These are phyloP conservation scores for Delichon dasypus DNA, from an alignment of 2,797 vertebrate genomes.

Conservation along the genomic window DNA sequence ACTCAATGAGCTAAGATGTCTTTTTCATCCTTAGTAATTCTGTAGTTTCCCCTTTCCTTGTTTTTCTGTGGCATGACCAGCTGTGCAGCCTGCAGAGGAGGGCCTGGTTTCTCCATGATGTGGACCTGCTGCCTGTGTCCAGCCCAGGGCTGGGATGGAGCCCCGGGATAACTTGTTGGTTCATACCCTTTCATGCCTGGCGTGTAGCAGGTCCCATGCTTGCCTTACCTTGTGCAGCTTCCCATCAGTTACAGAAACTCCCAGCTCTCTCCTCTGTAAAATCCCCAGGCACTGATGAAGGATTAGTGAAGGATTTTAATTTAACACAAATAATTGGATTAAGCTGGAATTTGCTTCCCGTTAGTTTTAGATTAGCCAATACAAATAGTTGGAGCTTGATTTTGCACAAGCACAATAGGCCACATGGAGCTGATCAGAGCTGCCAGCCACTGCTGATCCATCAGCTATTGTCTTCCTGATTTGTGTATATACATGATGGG, in stretches of 20 bases:
- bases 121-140: background rate
- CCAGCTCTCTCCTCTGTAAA: background rate
- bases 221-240: rapidly evolving
- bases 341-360: background rate
- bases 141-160: background rate
- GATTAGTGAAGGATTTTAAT: conserved; percentile 51
- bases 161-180: background rate
- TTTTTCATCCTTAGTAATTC: background rate
- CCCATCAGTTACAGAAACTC: background rate
- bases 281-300: background rate
- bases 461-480: background rate
- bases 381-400: background rate
- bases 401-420: background rate
- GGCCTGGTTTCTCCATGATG: rapidly evolving
- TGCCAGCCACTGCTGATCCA: background rate
- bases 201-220: rapidly evolving
- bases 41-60: background rate
- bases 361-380: background rate
- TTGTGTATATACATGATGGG: background rate
- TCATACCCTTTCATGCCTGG: background rate
- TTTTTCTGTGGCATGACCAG: background rate
- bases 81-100: background rate
- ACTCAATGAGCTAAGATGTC: background rate
- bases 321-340: conserved; percentile 51
- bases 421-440: background rate